Conservation (phyloP, 2,113 vertebrate genomes). For the Castor canadensis region DNA sequence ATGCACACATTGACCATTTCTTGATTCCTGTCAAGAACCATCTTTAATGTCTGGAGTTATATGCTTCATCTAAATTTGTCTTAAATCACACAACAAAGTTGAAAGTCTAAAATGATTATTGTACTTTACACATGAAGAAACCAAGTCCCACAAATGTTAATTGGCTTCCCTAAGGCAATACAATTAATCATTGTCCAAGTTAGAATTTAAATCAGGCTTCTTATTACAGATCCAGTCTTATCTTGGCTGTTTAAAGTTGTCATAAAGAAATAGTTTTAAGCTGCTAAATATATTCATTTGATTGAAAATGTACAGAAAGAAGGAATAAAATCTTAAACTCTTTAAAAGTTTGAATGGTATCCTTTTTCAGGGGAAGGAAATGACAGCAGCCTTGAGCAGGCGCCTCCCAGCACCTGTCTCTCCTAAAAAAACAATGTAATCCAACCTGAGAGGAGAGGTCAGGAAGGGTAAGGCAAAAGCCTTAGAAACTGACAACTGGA, state of each 20-base stretch:
- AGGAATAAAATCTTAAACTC: constrained; percentile 18
- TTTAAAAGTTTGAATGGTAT: constrained; percentile 29
- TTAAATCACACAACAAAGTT: neutral
- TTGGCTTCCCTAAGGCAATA: neutral
- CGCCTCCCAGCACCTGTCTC: neutral
- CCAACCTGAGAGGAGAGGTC: constrained; percentile 40
- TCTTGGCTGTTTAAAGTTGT: neutral
- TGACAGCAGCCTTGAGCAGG: constrained; percentile 62
- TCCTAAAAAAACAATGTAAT: constrained; percentile 21
- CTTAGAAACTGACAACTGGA: constrained; percentile 35
- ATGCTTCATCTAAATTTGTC: neutral
- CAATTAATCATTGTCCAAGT: constrained; percentile 17
- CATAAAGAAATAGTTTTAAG: constrained; percentile 1
- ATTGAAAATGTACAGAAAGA: constrained; percentile 23
- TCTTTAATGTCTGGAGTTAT: neutral
- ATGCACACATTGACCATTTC: neutral
- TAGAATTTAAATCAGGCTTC: neutral
- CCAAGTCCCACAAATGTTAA: neutral
- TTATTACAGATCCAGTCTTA: neutral
- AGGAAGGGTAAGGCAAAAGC: constrained; percentile 12
- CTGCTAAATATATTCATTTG: constrained; percentile 58
- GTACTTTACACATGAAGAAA: neutral
- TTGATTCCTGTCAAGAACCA: neutral
- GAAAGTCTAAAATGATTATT: constrained; percentile 15
- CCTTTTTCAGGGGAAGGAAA: neutral